Base-by-base conservation (phyloP, 2,797 vertebrate species). In the Centropyge bicolor region DNA sequence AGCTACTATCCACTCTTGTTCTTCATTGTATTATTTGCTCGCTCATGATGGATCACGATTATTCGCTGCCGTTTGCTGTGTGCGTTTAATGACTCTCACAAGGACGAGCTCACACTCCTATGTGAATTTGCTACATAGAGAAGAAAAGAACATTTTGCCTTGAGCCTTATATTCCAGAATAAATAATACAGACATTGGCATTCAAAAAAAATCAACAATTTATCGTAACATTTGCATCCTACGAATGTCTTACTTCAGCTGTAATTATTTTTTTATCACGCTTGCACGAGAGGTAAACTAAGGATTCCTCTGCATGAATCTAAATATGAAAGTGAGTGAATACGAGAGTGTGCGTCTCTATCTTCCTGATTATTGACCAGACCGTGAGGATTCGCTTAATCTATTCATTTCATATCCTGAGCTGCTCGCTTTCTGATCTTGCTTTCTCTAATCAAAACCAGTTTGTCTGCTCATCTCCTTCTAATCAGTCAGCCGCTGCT, bases 251-350 rank as follows among this genome's bases (percentile, higher is more conserved):
- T 43, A 24, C 41, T 63, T 40, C 17, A 3, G 7, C 27, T 20
- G 8, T 5, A 40, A 38, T 17, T 8, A 48, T 24, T 24, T 40
- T 49, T 40, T 24, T 68, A 17, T 31, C 27, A 31, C 27, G 4
- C 27, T n/a, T 12, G 45, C 0, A 64, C 10, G 24, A 46, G 40
- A 63, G 59, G 22, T n/a, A 43, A 52, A 46, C 51, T n/a, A 27
- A 63, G 12, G 27, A 35, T 35, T 16, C 13, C 17, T 31, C 45
- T 54, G 36, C 46, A 36, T 22, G 24, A 38, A 59, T 63, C 16
- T 73, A 55, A 27, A 51, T 13, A 73, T 16, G 35, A 56, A 6
- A 45, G 36, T n/a, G 49, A 74, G 14, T 38, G 20, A 59, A 56
- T 17, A 46, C 31, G 22, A 43, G 14, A 52, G 14, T 35, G 48